Conservation (phyloP, 1,140 invertebrate species). For the Globodera rostochiensis region DNA sequence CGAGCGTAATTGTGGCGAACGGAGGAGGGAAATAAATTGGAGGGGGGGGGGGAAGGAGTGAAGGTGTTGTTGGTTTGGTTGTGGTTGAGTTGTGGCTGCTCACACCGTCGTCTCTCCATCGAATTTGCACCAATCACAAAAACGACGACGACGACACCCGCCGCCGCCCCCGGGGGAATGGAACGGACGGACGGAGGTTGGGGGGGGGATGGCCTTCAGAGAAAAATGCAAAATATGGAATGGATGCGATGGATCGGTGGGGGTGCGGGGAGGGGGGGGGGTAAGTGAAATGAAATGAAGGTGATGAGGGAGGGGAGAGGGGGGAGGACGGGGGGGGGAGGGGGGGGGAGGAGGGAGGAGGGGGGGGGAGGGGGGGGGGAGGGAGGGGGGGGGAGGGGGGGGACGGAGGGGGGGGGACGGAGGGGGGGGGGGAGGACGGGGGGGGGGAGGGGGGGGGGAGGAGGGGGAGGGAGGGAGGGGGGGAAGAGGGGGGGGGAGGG, state of each 20-base stretch:
- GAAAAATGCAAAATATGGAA: neutral
- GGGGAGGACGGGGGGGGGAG: neutral
- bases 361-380: too few species aligned
- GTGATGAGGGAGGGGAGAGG: neutral
- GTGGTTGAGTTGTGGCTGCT: neutral
- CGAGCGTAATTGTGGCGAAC: constrained; percentile 5
- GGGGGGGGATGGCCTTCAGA: neutral
- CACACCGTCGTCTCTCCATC: neutral
- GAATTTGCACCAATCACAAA: neutral
- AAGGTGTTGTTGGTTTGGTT: neutral
- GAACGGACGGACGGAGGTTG: neutral
- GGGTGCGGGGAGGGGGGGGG: neutral
- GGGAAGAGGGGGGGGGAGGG: neutral
- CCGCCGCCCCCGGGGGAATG: neutral
- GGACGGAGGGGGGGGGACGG: neutral
- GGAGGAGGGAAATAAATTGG: neutral
- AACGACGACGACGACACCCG: neutral
- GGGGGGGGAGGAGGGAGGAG: neutral
- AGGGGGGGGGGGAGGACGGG: neutral
- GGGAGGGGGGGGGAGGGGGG: constrained; percentile 5
- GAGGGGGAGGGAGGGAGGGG: neutral
- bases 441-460: neutral
- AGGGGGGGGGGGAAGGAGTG: too few species aligned
- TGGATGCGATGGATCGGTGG: neutral
- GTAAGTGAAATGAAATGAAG: neutral